Percentiles rank a stretch among this genome's conserved stretches.
phyloP scores from a whole-genome alignment of 2,888 invertebrate species.

The Danaus chrysippus region DNA sequence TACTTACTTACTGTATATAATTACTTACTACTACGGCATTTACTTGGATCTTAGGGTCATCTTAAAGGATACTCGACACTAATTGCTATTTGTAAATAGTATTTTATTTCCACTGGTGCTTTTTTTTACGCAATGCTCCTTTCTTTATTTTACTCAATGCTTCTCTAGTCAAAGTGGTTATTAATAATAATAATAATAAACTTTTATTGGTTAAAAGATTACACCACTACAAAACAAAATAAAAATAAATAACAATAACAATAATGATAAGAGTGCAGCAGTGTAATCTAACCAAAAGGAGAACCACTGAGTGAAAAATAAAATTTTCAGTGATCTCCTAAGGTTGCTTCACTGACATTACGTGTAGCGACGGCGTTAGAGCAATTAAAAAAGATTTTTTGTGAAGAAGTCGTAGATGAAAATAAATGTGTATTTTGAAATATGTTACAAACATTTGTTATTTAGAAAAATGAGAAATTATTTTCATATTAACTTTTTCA shows the following conservation, averaged over 20 bases:
- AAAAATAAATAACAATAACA: slow-evolving; percentile 5
- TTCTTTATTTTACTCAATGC: too few relatives aligned
- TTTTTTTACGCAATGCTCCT: slow-evolving; percentile 5
- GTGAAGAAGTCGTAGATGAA: background rate
- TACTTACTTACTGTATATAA: background rate
- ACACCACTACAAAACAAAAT: too few relatives aligned
- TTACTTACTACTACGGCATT: slow-evolving; percentile 16
- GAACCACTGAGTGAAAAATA: too few relatives aligned
- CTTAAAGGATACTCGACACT: slow-evolving; percentile 25
- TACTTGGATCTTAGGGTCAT: slow-evolving; percentile 17
- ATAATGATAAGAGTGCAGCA: too few relatives aligned
- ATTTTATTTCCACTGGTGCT: slow-evolving; percentile 25
- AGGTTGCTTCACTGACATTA: too few relatives aligned
- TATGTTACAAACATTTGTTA: too few relatives aligned
- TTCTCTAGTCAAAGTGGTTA: slow-evolving; percentile 10
- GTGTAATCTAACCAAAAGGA: too few relatives aligned
- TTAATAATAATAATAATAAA: too few relatives aligned
- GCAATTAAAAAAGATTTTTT: slow-evolving; percentile 5
- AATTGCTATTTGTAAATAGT: too few relatives aligned
- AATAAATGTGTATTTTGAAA: too few relatives aligned
- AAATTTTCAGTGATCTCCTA: background rate
- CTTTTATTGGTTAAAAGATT: too few relatives aligned
- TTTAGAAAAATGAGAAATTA: background rate
- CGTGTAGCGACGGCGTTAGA: too few relatives aligned
- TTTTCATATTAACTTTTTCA: background rate